phyloP scores from a whole-genome alignment of 2,797 vertebrate species.

The Cirrhinus molitorella region DNA sequence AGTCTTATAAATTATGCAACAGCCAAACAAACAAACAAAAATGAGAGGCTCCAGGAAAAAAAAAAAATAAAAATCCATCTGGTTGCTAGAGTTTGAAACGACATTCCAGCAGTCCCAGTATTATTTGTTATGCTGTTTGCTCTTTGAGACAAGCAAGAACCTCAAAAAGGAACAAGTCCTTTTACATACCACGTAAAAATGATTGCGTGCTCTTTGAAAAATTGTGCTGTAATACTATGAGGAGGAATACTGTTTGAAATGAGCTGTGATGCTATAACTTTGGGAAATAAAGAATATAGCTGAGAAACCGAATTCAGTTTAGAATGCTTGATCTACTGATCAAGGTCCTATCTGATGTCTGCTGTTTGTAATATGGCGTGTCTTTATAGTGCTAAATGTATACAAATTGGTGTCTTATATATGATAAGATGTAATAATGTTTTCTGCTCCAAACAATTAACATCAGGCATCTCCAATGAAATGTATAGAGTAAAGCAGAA shows the following conservation, averaged over 20 bases:
- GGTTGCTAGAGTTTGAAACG: constrained; percentile 69
- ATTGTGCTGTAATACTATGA: neutral
- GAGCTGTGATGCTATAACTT: neutral
- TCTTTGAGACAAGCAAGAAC: constrained; percentile 65
- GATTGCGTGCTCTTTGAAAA: neutral
- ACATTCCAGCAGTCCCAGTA: constrained; percentile 59
- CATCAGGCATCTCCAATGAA: neutral
- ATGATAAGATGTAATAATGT: neutral
- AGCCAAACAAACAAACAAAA: constrained; percentile 61
- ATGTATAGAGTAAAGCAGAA: neutral
- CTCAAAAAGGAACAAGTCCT: constrained; percentile 43
- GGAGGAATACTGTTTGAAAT: neutral
- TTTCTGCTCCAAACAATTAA: constrained; percentile 15
- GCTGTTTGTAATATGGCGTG: neutral
- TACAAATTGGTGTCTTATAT: neutral
- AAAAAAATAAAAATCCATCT: constrained; percentile 68
- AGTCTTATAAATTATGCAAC: constrained; percentile 79
- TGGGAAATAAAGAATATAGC: neutral
- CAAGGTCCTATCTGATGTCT: constrained; percentile 3
- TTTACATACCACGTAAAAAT: constrained; percentile 28
- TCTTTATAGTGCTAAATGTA: neutral
- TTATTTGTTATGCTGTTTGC: constrained; percentile 62
- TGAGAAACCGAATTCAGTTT: neutral
- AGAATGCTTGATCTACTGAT: neutral
- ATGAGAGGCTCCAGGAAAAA: constrained; percentile 72